Percentiles rank a stretch among this genome's conserved stretches.
Conservation (phyloP, 2,888 invertebrate species). For the Piscicola geometra region DNA sequence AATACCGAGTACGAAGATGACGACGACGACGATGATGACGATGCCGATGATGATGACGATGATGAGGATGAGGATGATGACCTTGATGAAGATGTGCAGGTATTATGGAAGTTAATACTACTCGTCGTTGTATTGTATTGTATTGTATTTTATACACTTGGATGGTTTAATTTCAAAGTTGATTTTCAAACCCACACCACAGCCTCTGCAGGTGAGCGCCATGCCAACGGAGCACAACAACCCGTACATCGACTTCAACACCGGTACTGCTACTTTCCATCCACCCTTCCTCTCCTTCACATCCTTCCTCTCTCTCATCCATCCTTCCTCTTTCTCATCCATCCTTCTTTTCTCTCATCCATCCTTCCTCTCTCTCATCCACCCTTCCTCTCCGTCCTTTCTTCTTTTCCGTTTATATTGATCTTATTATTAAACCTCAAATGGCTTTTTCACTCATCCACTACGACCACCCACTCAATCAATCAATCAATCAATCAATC, state of each 20-base stretch:
- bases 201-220: constrained; percentile 5
- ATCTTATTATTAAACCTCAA: background rate
- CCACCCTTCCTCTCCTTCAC: too few relatives aligned
- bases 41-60: constrained; percentile 13
- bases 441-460: background rate
- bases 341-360: too few relatives aligned
- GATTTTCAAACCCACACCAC: too few relatives aligned
- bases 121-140: too few relatives aligned
- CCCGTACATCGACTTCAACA: background rate
- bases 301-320: too few relatives aligned
- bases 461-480: background rate
- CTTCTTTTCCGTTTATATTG: background rate
- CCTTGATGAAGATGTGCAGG: background rate
- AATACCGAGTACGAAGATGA: constrained; percentile 24
- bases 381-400: background rate
- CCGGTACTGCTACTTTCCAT: background rate
- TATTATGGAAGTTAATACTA: too few relatives aligned
- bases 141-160: too few relatives aligned
- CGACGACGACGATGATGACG: constrained; percentile 29
- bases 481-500: background rate
- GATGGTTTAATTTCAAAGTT: too few relatives aligned
- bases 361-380: too few relatives aligned
- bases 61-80: constrained; percentile 18
- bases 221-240: background rate
- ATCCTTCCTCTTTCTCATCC: too few relatives aligned